Evolutionary conservation across 2,113 vertebrate species (phyloP).

Genomic region (Vanacampus margaritifer): DNA sequence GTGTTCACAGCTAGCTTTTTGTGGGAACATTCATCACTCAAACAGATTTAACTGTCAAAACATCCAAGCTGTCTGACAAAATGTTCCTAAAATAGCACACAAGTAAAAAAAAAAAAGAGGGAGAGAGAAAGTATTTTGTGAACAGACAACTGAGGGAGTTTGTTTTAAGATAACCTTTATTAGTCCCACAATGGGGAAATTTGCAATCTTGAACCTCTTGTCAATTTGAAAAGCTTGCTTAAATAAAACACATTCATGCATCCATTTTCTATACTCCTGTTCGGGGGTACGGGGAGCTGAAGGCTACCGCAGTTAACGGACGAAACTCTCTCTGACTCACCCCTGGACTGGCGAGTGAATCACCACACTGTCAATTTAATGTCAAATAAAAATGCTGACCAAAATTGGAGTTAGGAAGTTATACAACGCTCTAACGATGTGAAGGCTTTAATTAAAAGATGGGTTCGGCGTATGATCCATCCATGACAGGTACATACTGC

Average conservation of each 20-base stretch:
- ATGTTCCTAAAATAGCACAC: constrained; percentile 14
- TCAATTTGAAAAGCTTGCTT: too few relatives aligned
- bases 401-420: too few relatives aligned
- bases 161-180: background rate
- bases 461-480: too few relatives aligned
- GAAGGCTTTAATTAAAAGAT: too few relatives aligned
- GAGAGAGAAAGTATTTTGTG: constrained; percentile 18
- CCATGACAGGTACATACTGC: too few relatives aligned
- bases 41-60: constrained; percentile 59
- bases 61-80: constrained; percentile 40
- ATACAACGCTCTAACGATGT: too few relatives aligned
- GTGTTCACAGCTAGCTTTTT: constrained; percentile 52
- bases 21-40: constrained; percentile 55
- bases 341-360: background rate
- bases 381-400: too few relatives aligned
- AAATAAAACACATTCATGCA: background rate
- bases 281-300: background rate
- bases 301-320: too few relatives aligned
- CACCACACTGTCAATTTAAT: too few relatives aligned
- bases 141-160: constrained; percentile 30
- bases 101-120: constrained; percentile 14
- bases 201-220: background rate
- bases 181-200: too few relatives aligned
- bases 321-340: too few relatives aligned
- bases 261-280: background rate